These are phyloP conservation scores for Drosophila novamexicana DNA, from an alignment of 1,140 invertebrate genomes.

Conservation along the genomic window DNA sequence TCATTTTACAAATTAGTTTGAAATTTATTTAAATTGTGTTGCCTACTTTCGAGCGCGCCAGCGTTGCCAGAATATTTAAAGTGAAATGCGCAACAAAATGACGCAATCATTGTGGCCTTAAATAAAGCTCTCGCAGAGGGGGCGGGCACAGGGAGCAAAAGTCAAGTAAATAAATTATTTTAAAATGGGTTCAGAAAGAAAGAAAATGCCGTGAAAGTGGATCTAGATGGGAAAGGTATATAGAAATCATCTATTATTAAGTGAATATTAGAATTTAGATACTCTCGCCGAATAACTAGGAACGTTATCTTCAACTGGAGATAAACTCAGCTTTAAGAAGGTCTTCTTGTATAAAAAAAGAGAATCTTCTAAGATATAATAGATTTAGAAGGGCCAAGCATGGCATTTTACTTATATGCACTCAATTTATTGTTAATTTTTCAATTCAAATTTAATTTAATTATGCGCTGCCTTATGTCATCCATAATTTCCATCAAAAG, in stretches of 20 bases:
- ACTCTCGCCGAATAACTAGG: too few species aligned
- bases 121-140: not conserved
- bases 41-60: slow-evolving; percentile 41
- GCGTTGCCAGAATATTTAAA: slow-evolving; percentile 3
- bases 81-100: slow-evolving; percentile 27
- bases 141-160: not conserved
- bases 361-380: too few species aligned
- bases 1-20: slow-evolving; percentile 70
- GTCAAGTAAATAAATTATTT: slow-evolving; percentile 26
- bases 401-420: too few species aligned
- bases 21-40: slow-evolving; percentile 76
- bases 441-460: not conserved
- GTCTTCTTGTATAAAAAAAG: too few species aligned
- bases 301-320: too few species aligned
- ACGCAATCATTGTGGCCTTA: slow-evolving; percentile 10
- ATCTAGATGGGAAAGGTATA: not conserved
- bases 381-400: too few species aligned
- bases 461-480: not conserved
- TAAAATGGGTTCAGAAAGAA: slow-evolving; percentile 8
- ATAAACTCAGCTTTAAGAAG: too few species aligned
- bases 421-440: not conserved
- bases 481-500: not conserved
- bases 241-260: slow-evolving; percentile 11
- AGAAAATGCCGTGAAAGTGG: slow-evolving; percentile 1
- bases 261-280: not conserved